Base-by-base conservation (phyloP, 2,113 vertebrate genomes). In the Cyprinodon brontotheroides region DNA sequence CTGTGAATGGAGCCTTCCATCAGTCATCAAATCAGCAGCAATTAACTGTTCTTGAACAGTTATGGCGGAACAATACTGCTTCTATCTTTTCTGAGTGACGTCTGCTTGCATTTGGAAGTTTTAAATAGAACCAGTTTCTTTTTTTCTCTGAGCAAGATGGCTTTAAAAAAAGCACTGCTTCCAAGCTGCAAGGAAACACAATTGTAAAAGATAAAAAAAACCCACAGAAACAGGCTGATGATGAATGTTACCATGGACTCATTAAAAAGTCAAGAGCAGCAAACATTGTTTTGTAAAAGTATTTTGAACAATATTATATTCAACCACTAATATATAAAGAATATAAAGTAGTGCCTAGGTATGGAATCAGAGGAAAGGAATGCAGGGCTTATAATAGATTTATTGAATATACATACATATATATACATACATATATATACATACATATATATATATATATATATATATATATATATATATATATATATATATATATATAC, bases 11-110 rank as follows among this genome's bases (percentile, higher is more conserved):
- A 50, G 41, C n/a, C 70, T 48, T 61, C 36, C 41, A 22, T 75
- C 65, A 59, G 48, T 74, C 4, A 4, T 41, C 38, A 68, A 72
- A 77, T 78, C n/a, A 61, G 57, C 65, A 87, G 71, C 68, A 74
- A 68, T 61, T 68, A 68, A 50, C 61, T 45, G 41, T 68, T 57
- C 22, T 45, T 82, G 22, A 81, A 29, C 50, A 36, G 63, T 65
- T 17, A 39, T 11, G 2, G 72, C 61, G 29, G 12, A 66, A 50
- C 60, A 65, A 41, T 4, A 4, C 7, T 64, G 20, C n/a, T 17
- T 15, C 50, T 43, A 12, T 72, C 43, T 73, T 75, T 61, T 3
- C 22, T 61, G 47, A 48, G 63, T 71, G 48, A 53, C 13, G 15
- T 53, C 14, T 20, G 4, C 48, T 71, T 76, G 37, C 22, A 22